Conservation (phyloP, 2,113 vertebrate genomes). For the Nannobrachium achirus region DNA sequence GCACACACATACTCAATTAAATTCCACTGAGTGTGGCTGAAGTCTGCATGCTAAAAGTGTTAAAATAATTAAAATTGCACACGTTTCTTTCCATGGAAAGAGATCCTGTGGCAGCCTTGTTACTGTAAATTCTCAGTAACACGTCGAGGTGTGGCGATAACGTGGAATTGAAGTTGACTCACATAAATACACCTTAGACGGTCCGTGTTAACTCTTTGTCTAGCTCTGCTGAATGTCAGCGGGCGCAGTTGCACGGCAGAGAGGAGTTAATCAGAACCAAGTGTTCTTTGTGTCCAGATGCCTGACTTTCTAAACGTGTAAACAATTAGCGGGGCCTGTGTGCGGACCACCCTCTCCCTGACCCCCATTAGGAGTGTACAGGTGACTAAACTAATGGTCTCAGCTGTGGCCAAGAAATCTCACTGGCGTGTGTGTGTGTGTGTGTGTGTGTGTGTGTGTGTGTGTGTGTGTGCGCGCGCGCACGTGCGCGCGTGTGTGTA, state of each 20-base stretch:
- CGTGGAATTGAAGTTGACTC: slow-evolving; percentile 18
- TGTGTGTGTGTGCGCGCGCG: background rate
- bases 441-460: slow-evolving; percentile 19
- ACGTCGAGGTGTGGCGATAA: background rate
- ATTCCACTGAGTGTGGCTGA: background rate
- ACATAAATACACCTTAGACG: slow-evolving; percentile 37
- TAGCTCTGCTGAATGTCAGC: background rate
- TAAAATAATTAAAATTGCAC: slow-evolving; percentile 36
- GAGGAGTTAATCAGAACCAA: slow-evolving; percentile 22
- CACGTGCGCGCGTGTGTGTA: background rate
- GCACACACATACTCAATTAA: background rate
- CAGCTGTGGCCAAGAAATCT: slow-evolving; percentile 54
- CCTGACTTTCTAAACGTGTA: slow-evolving; percentile 25
- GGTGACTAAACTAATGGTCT: slow-evolving; percentile 72
- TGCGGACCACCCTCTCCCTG: slow-evolving; percentile 46
- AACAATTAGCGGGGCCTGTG: slow-evolving; percentile 45
- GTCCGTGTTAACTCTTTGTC: slow-evolving; percentile 1
- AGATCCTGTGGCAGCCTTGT: slow-evolving; percentile 22
- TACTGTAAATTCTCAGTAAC: slow-evolving; percentile 32
- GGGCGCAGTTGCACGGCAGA: no score
- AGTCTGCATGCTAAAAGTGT: slow-evolving; percentile 9
- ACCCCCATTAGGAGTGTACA: slow-evolving; percentile 69
- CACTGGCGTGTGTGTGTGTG: slow-evolving; percentile 13
- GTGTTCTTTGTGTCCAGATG: slow-evolving; percentile 52
- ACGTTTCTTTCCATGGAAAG: background rate